A percentile compares a stretch with the other conserved stretches of the same genome.
These are phyloP conservation scores for Catotricha subobsoleta DNA, from an alignment of 2,888 invertebrate genomes.

Conservation along the genomic window DNA sequence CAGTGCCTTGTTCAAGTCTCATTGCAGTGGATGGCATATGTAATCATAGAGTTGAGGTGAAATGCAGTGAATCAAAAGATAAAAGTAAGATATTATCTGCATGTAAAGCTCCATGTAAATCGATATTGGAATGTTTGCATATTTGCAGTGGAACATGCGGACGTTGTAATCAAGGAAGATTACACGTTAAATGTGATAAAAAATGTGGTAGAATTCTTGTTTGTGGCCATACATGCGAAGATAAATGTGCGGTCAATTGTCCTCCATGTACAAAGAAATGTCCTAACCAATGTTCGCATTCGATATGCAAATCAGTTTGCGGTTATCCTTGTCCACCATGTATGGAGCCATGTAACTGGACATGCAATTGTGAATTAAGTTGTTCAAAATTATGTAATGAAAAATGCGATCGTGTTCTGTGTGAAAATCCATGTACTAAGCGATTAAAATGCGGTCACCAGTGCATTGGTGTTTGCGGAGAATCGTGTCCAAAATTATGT, in stretches of 20 bases:
- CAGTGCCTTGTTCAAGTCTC: not conserved
- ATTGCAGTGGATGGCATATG: not conserved
- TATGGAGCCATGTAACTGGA: slow-evolving; percentile 2
- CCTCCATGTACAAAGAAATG: not conserved
- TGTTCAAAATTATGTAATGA: slow-evolving; percentile 3
- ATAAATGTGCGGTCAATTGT: not conserved
- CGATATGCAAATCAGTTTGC: not conserved
- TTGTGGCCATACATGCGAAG: not conserved
- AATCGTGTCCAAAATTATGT: not conserved
- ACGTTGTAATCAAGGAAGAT: not conserved
- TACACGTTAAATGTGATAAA: not conserved
- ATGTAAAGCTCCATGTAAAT: not conserved
- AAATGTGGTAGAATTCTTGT: not conserved
- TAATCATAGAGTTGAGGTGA: not conserved
- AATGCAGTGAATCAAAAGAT: not conserved
- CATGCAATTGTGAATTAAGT: slow-evolving; percentile 1
- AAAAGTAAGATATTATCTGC: not conserved
- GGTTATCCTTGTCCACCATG: not conserved
- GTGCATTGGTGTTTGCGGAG: slow-evolving; percentile 5
- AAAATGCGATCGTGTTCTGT: slow-evolving; percentile 4
- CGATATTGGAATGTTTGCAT: slow-evolving; percentile 1
- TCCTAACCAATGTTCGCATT: not conserved
- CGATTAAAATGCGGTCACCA: slow-evolving; percentile 1
- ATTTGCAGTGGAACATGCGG: slow-evolving; percentile 2
- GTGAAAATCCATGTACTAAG: not conserved